Evolutionary conservation across 2,113 vertebrate genomes (phyloP), one percentile per base, ranked within the genome.

Genomic region (Hypomesus transpacificus): DNA sequence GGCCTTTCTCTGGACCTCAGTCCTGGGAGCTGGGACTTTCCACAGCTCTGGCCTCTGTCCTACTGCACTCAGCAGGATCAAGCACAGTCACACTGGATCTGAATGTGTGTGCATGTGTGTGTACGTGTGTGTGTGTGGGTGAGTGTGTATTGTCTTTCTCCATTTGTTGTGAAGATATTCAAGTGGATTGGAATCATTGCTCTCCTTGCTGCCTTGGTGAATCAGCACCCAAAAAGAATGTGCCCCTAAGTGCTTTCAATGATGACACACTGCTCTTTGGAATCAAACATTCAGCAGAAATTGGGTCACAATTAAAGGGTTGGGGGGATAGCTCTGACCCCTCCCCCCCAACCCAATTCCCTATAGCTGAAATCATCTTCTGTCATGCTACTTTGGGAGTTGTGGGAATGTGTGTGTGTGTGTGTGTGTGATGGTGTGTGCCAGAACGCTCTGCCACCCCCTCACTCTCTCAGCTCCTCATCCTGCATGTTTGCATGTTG

Each of bases 401-500:
- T 53, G 70, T 80, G 66, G 31, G 20, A 34, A 28, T 79, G 80
- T 78, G 65, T 78, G 69, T 78, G 73, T 76, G 75, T 46, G 63
- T 8, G 31, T n/a, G 14, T 46, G 31, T n/a, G 6, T 51, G 63
- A 21, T 14, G 1, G 9, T 21, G n/a, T 67, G 39, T 53, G 53
- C 69, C 75, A 70, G 69, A 73, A 68, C 74, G 63, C 77, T 13
- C 21, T 68, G 18, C 57, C 79, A 18, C 24, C 9, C 24, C 21
- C 69, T 62, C 50, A 13, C 67, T 52, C 63, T 70, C 61, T 70
- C 26, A n/a, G 16, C 28, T 18, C 17, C 53, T 56, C 53, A 75
- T 76, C 46, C 78, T 70, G 58, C 79, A 83, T 84, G 82, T 89
- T 85, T 89, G 82, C 87, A 79, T 66, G 76, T 66, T 79, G 75